Base-by-base conservation (phyloP, 2,797 vertebrate species). In the Lepidocolaptes lacrymiger region DNA sequence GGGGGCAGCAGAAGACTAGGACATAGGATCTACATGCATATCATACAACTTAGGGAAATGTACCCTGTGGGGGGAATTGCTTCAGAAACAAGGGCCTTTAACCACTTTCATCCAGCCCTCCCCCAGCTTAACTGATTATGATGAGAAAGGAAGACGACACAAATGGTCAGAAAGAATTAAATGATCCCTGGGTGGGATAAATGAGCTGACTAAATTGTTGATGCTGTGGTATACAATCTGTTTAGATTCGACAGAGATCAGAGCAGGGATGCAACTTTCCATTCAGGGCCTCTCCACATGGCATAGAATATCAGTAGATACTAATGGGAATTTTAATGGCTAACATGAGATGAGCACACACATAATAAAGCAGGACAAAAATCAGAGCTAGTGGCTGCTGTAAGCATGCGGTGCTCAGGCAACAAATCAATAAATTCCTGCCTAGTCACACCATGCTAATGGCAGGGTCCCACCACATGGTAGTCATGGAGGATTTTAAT, bases 391-490 rank as follows among this genome's bases (percentile, higher is more conserved):
- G 55, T 69, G 58, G 81, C 64, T 66, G 48, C 76, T 92, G 23
- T 52, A 80, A 93, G 71, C 28, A 30, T 46, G 49, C 32, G 55
- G 43, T 69, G 30, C 74, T 81, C 62, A 69, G 56, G 85, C 76
- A 91, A 81, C 23, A 77, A 93, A 92, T 94, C 91, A 93, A 43
- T 94, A 86, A 64, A 95, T 86, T 96, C 89, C 92, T 92, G 78
- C 72, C 64, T 93, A 81, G 93, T 93, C 94, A 81, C 69, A 91
- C 55, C 89, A 63, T n/a, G 61, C 55, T 91, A 74, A 88, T 71
- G 73, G 90, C 76, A 94, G 89, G 54, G 75, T 85, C 96, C 85
- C 74, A 66, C 52, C 24, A 73, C 82, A 87, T 69, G 46, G 68
- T 49, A 87, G 67, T 51, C 68, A 24, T 54, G 59, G 55, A 94